A percentile compares a stretch with the other conserved stretches of the same genome.
Conservation (phyloP, 2,888 invertebrate species). For the Sinohyriopsis cumingii region DNA sequence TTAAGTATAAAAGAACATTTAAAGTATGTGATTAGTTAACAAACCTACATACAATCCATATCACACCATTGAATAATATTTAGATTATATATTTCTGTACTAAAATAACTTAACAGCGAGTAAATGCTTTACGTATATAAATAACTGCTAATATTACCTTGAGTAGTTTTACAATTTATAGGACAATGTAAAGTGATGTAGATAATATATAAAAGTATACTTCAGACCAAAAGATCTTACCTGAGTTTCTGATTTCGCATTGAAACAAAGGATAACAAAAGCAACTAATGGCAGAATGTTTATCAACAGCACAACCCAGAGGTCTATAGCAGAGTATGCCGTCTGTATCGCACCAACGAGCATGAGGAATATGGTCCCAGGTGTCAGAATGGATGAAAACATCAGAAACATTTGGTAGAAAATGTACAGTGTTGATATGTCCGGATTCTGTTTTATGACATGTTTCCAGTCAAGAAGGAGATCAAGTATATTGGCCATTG, state of each 20-base stretch:
- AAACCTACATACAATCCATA: too few relatives aligned
- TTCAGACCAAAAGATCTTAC: too few relatives aligned
- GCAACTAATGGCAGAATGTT: slow-evolving; percentile 41
- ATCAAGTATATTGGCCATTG: slow-evolving; percentile 51
- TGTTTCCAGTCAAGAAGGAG: slow-evolving; percentile 82
- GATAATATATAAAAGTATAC: too few relatives aligned
- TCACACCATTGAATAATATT: too few relatives aligned
- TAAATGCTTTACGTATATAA: too few relatives aligned
- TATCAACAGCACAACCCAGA: slow-evolving; percentile 44
- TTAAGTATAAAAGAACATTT: too few relatives aligned
- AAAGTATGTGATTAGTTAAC: too few relatives aligned
- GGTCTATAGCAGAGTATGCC: slow-evolving; percentile 36
- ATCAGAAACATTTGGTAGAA: slow-evolving; percentile 45
- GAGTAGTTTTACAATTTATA: too few relatives aligned
- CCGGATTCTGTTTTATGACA: slow-evolving; percentile 95
- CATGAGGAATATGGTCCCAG: slow-evolving; percentile 62
- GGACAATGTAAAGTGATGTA: too few relatives aligned
- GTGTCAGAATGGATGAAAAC: slow-evolving; percentile 87
- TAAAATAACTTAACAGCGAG: too few relatives aligned
- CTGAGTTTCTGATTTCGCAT: slow-evolving; percentile 13
- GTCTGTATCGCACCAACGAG: slow-evolving; percentile 55
- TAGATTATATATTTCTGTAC: too few relatives aligned
- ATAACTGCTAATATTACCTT: too few relatives aligned
- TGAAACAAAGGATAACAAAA: slow-evolving; percentile 52
- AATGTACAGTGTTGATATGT: slow-evolving; percentile 80